Evolutionary conservation across 1,140 invertebrate species (phyloP), one percentile per base, ranked within the genome.

Genomic region (Trichonephila clavata): DNA sequence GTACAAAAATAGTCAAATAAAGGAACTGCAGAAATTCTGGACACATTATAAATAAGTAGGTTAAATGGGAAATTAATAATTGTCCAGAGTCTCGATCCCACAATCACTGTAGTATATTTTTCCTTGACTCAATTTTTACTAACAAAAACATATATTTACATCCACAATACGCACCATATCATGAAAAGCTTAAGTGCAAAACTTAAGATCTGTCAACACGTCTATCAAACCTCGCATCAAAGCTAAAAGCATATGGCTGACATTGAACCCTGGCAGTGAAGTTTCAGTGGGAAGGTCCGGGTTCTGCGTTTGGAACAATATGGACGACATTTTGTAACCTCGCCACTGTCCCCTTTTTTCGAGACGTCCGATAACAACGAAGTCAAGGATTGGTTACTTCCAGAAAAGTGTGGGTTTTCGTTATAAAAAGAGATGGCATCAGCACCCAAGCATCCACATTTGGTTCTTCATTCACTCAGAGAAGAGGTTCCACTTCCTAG

Each of bases 341-440:
- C 71, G 71, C 10, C 16, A 77, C 1, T 77, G 71, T 7, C 71
- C 27, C 8, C 71, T 27, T 77, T 77, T 77, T 77, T 32, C 2
- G 6, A 24, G 32, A 77, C 16, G 68, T 14, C 68, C 68, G 68
- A 77, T 77, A 77, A 32, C 71, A 32, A 20, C 71, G 10, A 3
- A 77, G 71, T 77, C 71, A 77, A 77, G 71, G 71, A 77, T 77
- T 77, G 71, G 71, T 39, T 20, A 16, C 71, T 39, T 77, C 71
- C 68, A 18, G 16, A 77, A 77, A 77, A 77, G 71, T 39, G 71
- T 77, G 71, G 71, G 71, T 77, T 32, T 77, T 77, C 32, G 24
- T 27, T 77, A 77, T 77, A 77, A 77, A 77, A 77, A 77, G 71
- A 18, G 5, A 32, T 18, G 13, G 4, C 71, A 32, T 39, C 71